Conservation (phyloP, 2,888 invertebrate genomes). For the Hermaeophaga mercurialis region DNA sequence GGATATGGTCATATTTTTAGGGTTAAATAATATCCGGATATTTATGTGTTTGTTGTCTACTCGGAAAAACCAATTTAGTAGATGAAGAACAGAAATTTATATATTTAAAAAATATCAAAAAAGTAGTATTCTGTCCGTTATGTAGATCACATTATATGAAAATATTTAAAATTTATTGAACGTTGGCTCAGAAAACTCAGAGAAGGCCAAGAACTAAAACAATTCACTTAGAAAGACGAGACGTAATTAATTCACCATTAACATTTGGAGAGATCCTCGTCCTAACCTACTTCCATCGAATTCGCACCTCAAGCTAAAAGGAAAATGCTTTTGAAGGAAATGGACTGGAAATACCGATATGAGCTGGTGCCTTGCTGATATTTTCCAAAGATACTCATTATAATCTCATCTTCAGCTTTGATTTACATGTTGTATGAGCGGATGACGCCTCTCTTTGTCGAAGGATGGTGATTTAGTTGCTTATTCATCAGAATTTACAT, state of each 20-base stretch:
- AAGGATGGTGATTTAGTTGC: conserved; percentile 13
- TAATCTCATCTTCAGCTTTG: conserved; percentile 48
- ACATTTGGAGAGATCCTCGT: conserved; percentile 41
- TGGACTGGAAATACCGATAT: conserved; percentile 48
- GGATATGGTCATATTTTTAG: conserved; percentile 24
- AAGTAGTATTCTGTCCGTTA: too few species aligned
- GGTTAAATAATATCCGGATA: conserved; percentile 20
- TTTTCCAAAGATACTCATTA: conserved; percentile 47
- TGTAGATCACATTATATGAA: too few species aligned
- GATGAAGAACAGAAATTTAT: too few species aligned
- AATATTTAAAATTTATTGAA: too few species aligned
- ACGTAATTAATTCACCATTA: conserved; percentile 45
- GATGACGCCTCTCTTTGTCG: conserved; percentile 5
- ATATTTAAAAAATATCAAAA: too few species aligned
- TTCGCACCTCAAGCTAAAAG: conserved; percentile 38
- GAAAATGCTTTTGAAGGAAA: conserved; percentile 43
- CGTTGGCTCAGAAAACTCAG: too few species aligned
- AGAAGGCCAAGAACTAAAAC: conserved; percentile 10
- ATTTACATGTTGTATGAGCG: conserved; percentile 32
- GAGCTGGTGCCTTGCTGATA: conserved; percentile 39
- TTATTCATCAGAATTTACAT: conserved; percentile 12
- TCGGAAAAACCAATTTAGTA: too few species aligned
- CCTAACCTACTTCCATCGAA: conserved; percentile 34
- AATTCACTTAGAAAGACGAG: conserved; percentile 27
- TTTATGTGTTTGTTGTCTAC: too few species aligned